phyloP scores from a whole-genome alignment of 2,113 vertebrate species.

The Maccullochella peelii region DNA sequence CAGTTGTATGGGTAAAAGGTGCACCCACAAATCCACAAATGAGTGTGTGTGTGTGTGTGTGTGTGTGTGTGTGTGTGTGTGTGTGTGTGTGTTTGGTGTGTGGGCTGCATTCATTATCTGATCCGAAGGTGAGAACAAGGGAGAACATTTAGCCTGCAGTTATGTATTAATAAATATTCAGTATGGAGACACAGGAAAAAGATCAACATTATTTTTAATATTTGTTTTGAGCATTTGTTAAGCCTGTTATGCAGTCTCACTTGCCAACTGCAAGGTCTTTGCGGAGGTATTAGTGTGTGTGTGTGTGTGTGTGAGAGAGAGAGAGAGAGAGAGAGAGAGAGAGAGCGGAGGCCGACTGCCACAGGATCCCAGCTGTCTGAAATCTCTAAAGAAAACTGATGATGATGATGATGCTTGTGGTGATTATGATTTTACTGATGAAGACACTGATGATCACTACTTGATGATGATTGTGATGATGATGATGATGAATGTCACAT shows the following conservation, averaged over 20 bases:
- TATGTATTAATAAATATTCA: slow-evolving; percentile 67
- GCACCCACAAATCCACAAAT: not conserved
- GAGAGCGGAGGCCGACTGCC: not conserved
- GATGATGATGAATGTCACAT: slow-evolving; percentile 8
- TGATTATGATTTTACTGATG: slow-evolving; percentile 16
- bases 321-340: too few relatives aligned
- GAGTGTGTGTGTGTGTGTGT: slow-evolving; percentile 12
- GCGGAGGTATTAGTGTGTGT: slow-evolving; percentile 13
- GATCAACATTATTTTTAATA: slow-evolving; percentile 60
- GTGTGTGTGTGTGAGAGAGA: not conserved
- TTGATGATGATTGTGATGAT: slow-evolving; percentile 8
- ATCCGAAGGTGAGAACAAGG: slow-evolving; percentile 57
- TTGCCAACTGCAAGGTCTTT: slow-evolving; percentile 34
- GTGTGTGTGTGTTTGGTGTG: slow-evolving; percentile 8
- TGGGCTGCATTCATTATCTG: slow-evolving; percentile 52
- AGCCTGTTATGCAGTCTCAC: slow-evolving; percentile 21
- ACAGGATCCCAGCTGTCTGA: slow-evolving; percentile 50
- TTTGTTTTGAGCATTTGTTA: slow-evolving; percentile 54
- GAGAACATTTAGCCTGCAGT: slow-evolving; percentile 67
- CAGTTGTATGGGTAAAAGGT: too few relatives aligned
- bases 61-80: not conserved
- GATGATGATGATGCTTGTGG: slow-evolving; percentile 25
- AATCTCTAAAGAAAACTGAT: slow-evolving; percentile 46
- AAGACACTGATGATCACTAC: slow-evolving; percentile 15
- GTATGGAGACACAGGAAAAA: slow-evolving; percentile 36